Evolutionary conservation across 2,888 invertebrate species (phyloP), one percentile per base, ranked within the genome.

Genomic region (Beris morrisii): DNA sequence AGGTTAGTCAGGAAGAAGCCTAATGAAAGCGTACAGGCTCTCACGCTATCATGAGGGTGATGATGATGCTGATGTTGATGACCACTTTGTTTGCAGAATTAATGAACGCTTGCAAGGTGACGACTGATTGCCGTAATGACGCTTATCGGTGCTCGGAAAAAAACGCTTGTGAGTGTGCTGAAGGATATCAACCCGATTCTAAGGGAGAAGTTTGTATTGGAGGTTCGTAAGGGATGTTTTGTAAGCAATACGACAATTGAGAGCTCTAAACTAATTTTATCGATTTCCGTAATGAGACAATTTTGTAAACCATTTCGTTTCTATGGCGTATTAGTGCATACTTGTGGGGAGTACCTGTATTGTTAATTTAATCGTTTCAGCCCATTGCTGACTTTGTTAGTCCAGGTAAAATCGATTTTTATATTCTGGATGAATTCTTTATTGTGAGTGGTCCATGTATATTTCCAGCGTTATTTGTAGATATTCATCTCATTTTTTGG

Each of bases 121-220:
- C 50, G 12, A 65, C 44, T 50, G 71, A 71, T 56, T 72, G 72
- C 65, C 70, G 71, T 12, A 64, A 67, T 50, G 66, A 56, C 66
- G 72, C 72, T n/a, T 72, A 72, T 58, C 55, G 68, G 30, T 72
- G 72, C 56, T 66, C 64, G 15, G 22, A 53, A 12, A 45, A 28
- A 28, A 28, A 52, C 28, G 56, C 58, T 13, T 72, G 72, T 59
- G 70, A 71, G 64, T 72, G 72, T 67, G 69, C 70, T 45, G 55
- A 66, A 44, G 72, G 71, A 64, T 72, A 69, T 64, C 65, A 30
- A 28, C 68, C 68, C 11, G 70, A 71, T 65, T 68, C 67, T 13
- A 53, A 53, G 30, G 67, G 69, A 15, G 64, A 70, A 66, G 69
- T 67, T n/a, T 72, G 72, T 56, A 53, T 72, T 61, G 72, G 70